phyloP scores from a whole-genome alignment of 2,888 invertebrate genomes.

The Synergus gifuensis region DNA sequence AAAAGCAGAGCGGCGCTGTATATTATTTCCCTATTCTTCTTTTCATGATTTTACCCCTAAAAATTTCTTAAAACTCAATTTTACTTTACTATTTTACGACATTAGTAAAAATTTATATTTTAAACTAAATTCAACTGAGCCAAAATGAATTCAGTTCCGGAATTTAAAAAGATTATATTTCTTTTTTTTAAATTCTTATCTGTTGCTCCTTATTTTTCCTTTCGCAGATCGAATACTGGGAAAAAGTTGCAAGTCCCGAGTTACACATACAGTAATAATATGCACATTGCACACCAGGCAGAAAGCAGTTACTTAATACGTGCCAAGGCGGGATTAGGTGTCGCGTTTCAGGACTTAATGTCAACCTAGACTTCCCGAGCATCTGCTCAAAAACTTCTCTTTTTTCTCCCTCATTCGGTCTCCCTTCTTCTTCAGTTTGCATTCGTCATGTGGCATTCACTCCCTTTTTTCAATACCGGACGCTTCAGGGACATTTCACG shows the following conservation, averaged over 20 bases:
- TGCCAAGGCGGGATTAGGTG: constrained; percentile 70
- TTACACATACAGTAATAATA: background rate
- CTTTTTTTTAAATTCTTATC: background rate
- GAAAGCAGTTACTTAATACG: constrained; percentile 73
- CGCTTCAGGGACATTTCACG: constrained; percentile 36
- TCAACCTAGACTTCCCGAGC: constrained; percentile 55
- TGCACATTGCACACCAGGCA: constrained; percentile 36
- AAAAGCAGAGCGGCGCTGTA: background rate
- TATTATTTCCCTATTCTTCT: background rate
- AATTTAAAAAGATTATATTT: background rate
- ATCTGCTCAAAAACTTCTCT: constrained; percentile 54
- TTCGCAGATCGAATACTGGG: background rate
- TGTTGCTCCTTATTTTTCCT: background rate
- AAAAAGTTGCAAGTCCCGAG: constrained; percentile 13
- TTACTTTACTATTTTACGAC: no score
- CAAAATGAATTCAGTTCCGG: no score
- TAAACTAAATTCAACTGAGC: no score
- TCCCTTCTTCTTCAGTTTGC: constrained; percentile 40
- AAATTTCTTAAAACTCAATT: no score
- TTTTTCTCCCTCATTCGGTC: constrained; percentile 27
- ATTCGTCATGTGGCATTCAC: constrained; percentile 29
- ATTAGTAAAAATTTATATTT: no score
- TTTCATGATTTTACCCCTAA: background rate
- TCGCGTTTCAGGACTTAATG: constrained; percentile 71
- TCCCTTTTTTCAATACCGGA: constrained; percentile 30